Conservation (phyloP, 2,888 invertebrate genomes). For the Tenthredo amoena region DNA sequence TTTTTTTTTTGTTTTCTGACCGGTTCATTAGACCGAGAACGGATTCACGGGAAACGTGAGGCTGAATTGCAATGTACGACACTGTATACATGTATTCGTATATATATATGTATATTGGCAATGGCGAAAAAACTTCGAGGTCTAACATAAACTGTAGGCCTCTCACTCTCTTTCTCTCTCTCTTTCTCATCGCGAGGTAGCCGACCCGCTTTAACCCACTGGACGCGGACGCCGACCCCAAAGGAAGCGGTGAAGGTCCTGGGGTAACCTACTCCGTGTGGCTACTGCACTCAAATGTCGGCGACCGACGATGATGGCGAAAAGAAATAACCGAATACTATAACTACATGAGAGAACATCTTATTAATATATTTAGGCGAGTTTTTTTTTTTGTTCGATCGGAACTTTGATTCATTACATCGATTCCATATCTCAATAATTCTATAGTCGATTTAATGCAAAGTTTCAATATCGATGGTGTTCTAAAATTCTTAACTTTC, state of each 20-base stretch:
- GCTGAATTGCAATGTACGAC: neutral
- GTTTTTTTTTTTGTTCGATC: too few species aligned
- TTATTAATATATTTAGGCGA: too few species aligned
- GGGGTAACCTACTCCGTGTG: slow-evolving; percentile 70
- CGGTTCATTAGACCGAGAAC: neutral
- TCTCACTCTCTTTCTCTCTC: neutral
- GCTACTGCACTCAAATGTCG: slow-evolving; percentile 64
- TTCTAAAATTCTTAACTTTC: neutral
- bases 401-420: too few species aligned
- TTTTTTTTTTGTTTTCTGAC: neutral
- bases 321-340: slow-evolving; percentile 21
- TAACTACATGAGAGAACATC: neutral
- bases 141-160: neutral
- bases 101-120: neutral
- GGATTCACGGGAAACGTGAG: neutral
- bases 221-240: slow-evolving; percentile 52
- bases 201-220: slow-evolving; percentile 47
- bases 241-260: slow-evolving; percentile 68
- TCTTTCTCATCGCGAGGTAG: slow-evolving; percentile 13
- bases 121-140: slow-evolving; percentile 9
- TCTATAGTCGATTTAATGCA: too few species aligned
- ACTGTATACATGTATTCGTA: neutral
- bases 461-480: too few species aligned
- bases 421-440: too few species aligned
- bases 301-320: slow-evolving; percentile 65